Conservation (phyloP, 1,140 invertebrate genomes). For the Drosophila pectinifera region DNA sequence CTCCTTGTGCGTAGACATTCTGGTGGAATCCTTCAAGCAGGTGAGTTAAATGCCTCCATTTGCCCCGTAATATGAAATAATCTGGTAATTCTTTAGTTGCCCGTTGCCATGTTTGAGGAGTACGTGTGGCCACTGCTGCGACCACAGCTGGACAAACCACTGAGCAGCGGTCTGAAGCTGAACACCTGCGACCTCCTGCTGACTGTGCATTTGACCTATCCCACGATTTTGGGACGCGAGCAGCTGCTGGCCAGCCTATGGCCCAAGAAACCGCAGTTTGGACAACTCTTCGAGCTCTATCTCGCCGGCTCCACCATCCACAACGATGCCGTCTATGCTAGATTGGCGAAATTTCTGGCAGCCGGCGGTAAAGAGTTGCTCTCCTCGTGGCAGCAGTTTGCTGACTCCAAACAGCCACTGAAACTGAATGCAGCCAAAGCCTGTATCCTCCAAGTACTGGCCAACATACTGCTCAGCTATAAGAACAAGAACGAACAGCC, state of each 20-base stretch:
- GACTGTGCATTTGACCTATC: conserved; percentile 37
- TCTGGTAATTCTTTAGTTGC: not conserved
- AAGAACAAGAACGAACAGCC: conserved; percentile 3
- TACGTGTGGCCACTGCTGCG: conserved; percentile 52
- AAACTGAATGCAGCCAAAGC: conserved; percentile 34
- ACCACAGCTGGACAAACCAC: conserved; percentile 24
- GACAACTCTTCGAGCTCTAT: conserved; percentile 56
- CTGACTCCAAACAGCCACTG: conserved; percentile 18
- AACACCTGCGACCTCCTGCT: conserved; percentile 46
- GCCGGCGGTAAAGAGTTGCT: conserved; percentile 4
- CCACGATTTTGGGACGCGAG: conserved; percentile 14
- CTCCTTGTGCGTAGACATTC: conserved; percentile 32
- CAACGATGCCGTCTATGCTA: conserved; percentile 7
- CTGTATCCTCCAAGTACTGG: conserved; percentile 23
- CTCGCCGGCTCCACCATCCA: conserved; percentile 28
- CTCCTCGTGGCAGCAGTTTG: conserved; percentile 31
- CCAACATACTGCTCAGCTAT: conserved; percentile 13
- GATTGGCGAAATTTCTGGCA: conserved; percentile 45
- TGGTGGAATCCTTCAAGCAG: conserved; percentile 33
- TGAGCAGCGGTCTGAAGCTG: conserved; percentile 25
- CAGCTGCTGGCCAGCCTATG: conserved; percentile 43
- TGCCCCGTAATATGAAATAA: not conserved
- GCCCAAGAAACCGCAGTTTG: conserved; percentile 19
- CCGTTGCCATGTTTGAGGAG: conserved; percentile 17
- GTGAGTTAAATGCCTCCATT: not conserved